Evolutionary conservation across 2,797 vertebrate species (phyloP).

Genomic region (Danio albolineatus): DNA sequence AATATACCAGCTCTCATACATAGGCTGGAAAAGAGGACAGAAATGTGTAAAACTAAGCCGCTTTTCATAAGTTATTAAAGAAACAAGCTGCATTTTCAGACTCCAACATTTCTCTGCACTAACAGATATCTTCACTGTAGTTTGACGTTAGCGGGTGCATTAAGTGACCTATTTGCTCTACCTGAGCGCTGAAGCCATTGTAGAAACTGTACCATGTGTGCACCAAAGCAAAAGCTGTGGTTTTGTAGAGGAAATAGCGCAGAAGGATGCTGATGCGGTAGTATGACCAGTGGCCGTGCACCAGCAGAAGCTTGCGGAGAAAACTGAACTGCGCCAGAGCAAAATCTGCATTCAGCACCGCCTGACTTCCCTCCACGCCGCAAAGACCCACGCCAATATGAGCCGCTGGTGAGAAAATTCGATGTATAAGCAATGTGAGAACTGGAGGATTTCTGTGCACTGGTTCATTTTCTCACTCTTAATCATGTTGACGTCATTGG

Average conservation of each 20-base stretch:
- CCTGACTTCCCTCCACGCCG: constrained; percentile 90
- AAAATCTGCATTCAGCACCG: constrained; percentile 90
- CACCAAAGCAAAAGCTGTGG: constrained; percentile 83
- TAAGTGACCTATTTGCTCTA: constrained; percentile 63
- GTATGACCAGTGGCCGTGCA: constrained; percentile 94
- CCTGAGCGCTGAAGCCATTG: constrained; percentile 91
- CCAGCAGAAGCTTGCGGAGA: constrained; percentile 87
- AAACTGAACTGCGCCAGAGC: constrained; percentile 89
- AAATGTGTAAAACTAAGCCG: background rate
- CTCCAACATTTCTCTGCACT: constrained; percentile 9
- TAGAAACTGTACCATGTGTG: constrained; percentile 92
- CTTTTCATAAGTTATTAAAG: background rate
- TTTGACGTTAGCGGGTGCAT: background rate
- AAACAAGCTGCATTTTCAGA: background rate
- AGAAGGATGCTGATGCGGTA: constrained; percentile 87
- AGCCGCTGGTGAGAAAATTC: constrained; percentile 76
- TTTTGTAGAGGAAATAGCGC: constrained; percentile 92
- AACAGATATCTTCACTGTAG: background rate
- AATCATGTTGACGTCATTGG: constrained; percentile 98
- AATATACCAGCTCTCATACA: constrained; percentile 94
- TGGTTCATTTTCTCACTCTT: constrained; percentile 84
- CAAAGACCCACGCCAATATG: constrained; percentile 91
- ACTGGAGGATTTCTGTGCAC: background rate
- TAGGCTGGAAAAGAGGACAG: constrained; percentile 75
- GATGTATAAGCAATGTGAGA: background rate